A percentile compares a stretch with the other conserved stretches of the same genome.
Conservation (phyloP, 2,113 vertebrate genomes). For the Oncorhynchus nerka region DNA sequence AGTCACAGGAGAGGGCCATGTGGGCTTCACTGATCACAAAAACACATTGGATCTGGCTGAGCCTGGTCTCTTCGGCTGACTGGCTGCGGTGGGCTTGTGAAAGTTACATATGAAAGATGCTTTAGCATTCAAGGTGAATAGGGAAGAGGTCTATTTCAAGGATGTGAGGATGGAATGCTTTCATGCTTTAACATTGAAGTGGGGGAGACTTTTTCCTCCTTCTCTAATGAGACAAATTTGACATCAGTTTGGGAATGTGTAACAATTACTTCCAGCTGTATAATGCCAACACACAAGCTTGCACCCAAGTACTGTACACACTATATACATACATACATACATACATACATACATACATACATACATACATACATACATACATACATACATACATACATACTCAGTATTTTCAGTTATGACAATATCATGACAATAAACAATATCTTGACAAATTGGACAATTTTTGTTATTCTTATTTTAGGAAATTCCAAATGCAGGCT, state of each 20-base stretch:
- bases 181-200: constrained; percentile 14
- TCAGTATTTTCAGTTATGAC: too few relatives aligned
- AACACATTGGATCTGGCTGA: background rate
- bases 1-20: constrained; percentile 1
- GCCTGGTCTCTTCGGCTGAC: background rate
- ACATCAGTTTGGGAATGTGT: constrained; percentile 32
- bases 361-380: background rate
- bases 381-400: background rate
- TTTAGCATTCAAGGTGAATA: constrained; percentile 1
- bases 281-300: background rate
- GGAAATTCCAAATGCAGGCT: too few relatives aligned
- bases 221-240: constrained; percentile 42
- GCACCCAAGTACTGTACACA: background rate
- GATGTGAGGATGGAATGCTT: constrained; percentile 25
- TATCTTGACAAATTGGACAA: too few relatives aligned
- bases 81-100: background rate
- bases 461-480: too few relatives aligned
- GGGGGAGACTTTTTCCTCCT: constrained; percentile 17
- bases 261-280: constrained; percentile 50
- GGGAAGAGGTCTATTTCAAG: constrained; percentile 16
- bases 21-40: background rate
- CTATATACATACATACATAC: too few relatives aligned
- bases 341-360: too few relatives aligned
- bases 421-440: too few relatives aligned
- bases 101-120: background rate